Evolutionary conservation across 1,140 invertebrate species (phyloP), one percentile per base, ranked within the genome.

Genomic region (Heliothis subflexa): DNA sequence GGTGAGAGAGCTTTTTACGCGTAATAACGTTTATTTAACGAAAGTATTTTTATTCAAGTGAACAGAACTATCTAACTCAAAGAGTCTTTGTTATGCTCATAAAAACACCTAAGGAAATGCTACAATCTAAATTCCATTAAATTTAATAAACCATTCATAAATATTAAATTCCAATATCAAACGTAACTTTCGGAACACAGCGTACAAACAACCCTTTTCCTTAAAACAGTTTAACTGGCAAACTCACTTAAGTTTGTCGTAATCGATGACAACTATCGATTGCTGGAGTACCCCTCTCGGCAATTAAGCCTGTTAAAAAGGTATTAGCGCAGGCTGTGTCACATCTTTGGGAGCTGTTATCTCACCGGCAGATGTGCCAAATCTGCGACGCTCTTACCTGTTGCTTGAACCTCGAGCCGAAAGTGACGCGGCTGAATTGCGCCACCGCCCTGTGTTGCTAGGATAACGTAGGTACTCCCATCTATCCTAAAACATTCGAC

Each of bases 391-490:
- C 80, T 76, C 83, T 81, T 91, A 93, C 92, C 91, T 93, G 92
- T 93, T 93, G 92, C 89, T 90, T 73, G 83, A 80, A 78, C 78
- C 83, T 78, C 79, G 86, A 91, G 91, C 33, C 33, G 33, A 91
- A 89, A 91, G 88, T 89, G 88, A 89, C 85, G 82, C 83, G 88
- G 70, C 84, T 76, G 77, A 87, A 87, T 83, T 88, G 86, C 90
- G 90, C 89, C 90, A 84, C 83, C 90, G 86, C 89, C 86, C 85
- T 61, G 86, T 54, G 90, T 87, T 91, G 21, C 59, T 57, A 50
- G 40, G 40, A 75, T 64, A 40, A 28, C 1, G 21, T 25, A 25
- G 18, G 21, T 12, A 28, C 14, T 10, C n/a, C 33, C 25, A 40
- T 9, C 7, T 7, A 7, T 7, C 33, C 33, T 40, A 40, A 40